Base-by-base conservation (phyloP, 2,113 vertebrate genomes). In the Oreotrochilus melanogaster region DNA sequence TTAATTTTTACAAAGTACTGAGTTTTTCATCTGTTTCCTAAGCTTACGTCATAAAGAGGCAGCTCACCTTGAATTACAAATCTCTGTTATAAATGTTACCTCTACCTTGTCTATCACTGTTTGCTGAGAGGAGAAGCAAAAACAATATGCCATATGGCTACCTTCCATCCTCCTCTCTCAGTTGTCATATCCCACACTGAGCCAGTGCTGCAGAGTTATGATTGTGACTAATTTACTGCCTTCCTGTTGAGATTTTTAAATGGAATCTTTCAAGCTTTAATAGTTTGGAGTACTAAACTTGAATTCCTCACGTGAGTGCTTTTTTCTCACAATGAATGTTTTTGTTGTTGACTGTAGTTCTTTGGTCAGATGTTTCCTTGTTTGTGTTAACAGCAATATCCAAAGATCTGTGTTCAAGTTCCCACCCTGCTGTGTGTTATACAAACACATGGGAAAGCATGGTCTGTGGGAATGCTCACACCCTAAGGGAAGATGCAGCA, bases 1-100 rank as follows among this genome's bases (percentile, higher is more conserved):
- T 65, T 67, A 58, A 60, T 84, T 81, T 69, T 75, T 51, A 47
- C 14, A 17, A 53, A 47, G 10, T 50, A 5, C 27, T 21, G 39
- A 35, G 30, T 4, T 80, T 76, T 91, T 84, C 1, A 42, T 92
- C 50, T 81, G 56, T 74, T 96, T 75, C 12, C 14, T n/a, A 53
- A 48, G 78, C 23, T 70, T 39, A 3, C 84, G 65, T 74, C 47
- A 54, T 86, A 93, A 94, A 88, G 64, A 88, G 61, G 31, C 62
- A 92, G 11, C 58, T 50, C 80, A 67, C 80, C 61, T 95, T 93
- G 85, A 92, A 66, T 69, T 93, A 18, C 67, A 76, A 88, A 76
- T 33, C 18, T 57, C 10, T 73, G 19, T 54, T 67, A 24, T 18
- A 23, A 54, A 21, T 61, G 30, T 84, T 47, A 28, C 72, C 30